Conservation (phyloP, 2,888 invertebrate species). For the Julus scanicus region DNA sequence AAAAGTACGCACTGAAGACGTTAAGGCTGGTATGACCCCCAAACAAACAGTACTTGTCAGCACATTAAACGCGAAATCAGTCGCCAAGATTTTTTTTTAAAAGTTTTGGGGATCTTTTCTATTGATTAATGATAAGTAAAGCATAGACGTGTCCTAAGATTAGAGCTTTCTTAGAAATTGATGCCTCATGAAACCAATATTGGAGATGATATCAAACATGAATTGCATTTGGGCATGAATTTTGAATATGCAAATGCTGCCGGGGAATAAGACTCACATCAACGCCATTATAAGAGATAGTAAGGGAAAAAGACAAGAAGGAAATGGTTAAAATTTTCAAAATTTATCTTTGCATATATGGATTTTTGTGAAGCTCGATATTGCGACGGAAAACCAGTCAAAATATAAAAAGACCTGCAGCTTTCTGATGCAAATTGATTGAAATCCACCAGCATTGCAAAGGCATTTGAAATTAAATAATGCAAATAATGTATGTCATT, state of each 20-base stretch:
- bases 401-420: not conserved
- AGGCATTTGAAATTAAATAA: constrained; percentile 7
- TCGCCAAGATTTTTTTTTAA: not conserved
- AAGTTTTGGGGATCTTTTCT: not conserved
- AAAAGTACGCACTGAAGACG: not conserved
- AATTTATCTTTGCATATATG: constrained; percentile 46
- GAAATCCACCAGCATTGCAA: not conserved
- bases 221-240: constrained; percentile 20
- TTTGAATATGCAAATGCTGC: constrained; percentile 6
- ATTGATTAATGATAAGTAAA: constrained; percentile 9
- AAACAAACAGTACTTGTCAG: not conserved
- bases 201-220: not conserved
- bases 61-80: not conserved
- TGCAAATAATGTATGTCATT: constrained; percentile 36
- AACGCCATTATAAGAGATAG: not conserved
- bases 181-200: constrained; percentile 18
- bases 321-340: constrained; percentile 34
- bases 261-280: not conserved
- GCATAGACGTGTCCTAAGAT: not conserved
- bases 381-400: not conserved
- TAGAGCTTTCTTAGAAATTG: not conserved
- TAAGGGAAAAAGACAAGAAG: not conserved
- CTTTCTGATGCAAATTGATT: not conserved
- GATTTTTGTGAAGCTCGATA: not conserved
- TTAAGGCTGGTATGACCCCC: not conserved